Percentiles rank a stretch among this genome's conserved stretches.
Conservation (phyloP, 2,888 invertebrate genomes). For the Sclerodermus sp. region DNA sequence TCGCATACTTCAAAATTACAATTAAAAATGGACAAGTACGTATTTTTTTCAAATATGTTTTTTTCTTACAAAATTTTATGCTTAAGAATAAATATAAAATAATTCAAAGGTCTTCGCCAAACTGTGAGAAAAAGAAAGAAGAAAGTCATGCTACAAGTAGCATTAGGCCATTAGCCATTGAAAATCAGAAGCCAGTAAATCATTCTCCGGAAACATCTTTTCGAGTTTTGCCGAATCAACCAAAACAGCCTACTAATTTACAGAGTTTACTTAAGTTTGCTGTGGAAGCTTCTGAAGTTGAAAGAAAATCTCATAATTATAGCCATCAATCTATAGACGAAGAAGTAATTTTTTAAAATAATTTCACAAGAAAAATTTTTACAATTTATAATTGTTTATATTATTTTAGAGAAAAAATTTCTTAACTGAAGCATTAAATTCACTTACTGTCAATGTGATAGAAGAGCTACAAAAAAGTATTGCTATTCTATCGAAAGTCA, state of each 20-base stretch:
- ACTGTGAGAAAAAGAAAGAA: conserved; percentile 12
- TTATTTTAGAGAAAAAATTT: conserved; percentile 68
- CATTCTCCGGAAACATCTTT: conserved; percentile 18
- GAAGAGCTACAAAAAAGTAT: conserved; percentile 69
- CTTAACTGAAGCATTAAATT: conserved; percentile 71
- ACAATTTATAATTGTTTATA: conserved; percentile 1
- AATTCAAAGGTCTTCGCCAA: conserved; percentile 4
- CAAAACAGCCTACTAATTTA: conserved; percentile 51
- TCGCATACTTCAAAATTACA: conserved; percentile 35
- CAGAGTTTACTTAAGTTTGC: conserved; percentile 72
- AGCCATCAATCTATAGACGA: conserved; percentile 63
- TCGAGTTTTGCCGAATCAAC: conserved; percentile 40
- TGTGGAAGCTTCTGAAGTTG: conserved; percentile 67
- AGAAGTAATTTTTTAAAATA: conserved; percentile 59
- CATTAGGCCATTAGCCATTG: conserved; percentile 47
- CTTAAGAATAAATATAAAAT: conserved; percentile 4
- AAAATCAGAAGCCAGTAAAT: conserved; percentile 36
- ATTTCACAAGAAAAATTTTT: not conserved
- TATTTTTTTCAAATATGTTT: conserved; percentile 1
- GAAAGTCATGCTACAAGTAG: conserved; percentile 35
- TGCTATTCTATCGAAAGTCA: conserved; percentile 61
- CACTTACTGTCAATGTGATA: conserved; percentile 71
- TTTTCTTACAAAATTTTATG: not conserved
- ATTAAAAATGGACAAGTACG: conserved; percentile 44
- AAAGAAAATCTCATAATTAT: conserved; percentile 42